phyloP scores from a whole-genome alignment of 2,797 vertebrate species.

The Sebastolobus alascanus region DNA sequence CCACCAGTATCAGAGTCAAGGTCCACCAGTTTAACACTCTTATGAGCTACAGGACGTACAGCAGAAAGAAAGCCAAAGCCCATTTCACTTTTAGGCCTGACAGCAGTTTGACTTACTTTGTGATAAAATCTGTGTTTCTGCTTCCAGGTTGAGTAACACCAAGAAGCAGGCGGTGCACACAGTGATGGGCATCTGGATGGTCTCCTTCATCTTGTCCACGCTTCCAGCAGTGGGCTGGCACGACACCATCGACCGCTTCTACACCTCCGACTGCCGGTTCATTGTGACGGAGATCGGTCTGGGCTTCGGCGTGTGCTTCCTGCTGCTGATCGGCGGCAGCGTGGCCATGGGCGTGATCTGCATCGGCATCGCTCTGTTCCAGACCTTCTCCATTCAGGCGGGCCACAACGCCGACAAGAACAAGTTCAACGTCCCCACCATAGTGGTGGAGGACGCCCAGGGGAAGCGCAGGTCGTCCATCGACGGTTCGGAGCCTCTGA shows the following conservation, averaged over 20 bases:
- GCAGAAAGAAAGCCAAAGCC: background rate
- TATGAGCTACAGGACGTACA: background rate
- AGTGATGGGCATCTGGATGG: constrained; percentile 98
- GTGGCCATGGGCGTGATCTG: constrained; percentile 92
- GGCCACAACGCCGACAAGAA: constrained; percentile 87
- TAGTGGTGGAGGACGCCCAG: constrained; percentile 95
- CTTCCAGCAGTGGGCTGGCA: constrained; percentile 96
- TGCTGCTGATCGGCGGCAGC: constrained; percentile 93
- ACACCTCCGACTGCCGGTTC: constrained; percentile 92
- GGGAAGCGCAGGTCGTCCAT: constrained; percentile 95
- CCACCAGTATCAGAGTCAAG: background rate
- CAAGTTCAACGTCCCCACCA: constrained; percentile 93
- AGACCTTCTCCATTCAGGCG: constrained; percentile 89
- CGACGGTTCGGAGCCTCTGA: constrained; percentile 92
- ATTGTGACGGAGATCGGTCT: constrained; percentile 95
- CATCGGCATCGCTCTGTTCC: constrained; percentile 93
- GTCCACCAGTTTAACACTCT: background rate
- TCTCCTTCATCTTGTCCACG: constrained; percentile 94
- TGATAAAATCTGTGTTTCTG: constrained; percentile 44
- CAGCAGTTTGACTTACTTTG: constrained; percentile 6
- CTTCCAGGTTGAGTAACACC: constrained; percentile 91
- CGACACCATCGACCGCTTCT: constrained; percentile 92
- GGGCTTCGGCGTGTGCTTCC: constrained; percentile 95
- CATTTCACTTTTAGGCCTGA: background rate
- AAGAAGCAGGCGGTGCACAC: constrained; percentile 96